Evolutionary conservation across 2,888 invertebrate species (phyloP), one percentile per base, ranked within the genome.

Genomic region (Ophion obscuratus): DNA sequence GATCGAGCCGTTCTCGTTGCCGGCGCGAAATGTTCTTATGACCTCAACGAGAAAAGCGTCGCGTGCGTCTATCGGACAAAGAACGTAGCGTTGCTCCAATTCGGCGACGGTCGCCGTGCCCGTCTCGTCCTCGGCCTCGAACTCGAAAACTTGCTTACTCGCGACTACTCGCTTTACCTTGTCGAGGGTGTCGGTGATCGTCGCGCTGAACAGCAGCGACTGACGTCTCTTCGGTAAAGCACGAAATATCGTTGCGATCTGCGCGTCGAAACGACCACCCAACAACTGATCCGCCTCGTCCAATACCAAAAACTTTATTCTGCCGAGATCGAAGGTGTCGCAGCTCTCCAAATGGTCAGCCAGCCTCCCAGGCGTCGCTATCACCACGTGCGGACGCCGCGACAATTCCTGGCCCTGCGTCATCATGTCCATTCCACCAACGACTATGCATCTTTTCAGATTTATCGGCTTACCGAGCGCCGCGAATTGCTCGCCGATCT

Each of bases 351-450:
- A 95, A 93, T 99, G 99, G 94, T 99, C 99, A 0, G 98, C 98
- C 61, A 99, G 94, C 24, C 99, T 95, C 1, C 99, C 99, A 0
- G 99, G 99, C 93, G 99, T 99, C 0, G 99, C 98, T 0, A 99
- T 97, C 1, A 99, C 97, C 89, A 99, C 96, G 93, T 99, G 99
- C 0, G 99, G 99, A 78, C 96, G 96, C 88, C 96, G 96, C 14
- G 97, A 95, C 27, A 99, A 94, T 90, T 98, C 97, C 90, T 96
- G 95, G 0, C 98, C 98, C 94, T 99, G 99, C 17, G 96, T 95
- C 83, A 99, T 96, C 96, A 98, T 98, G 93, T 98, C 98, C 90
- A 98, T 97, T 10, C 99, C 99, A 10, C 99, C 99, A n/a, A 99
- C 98, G 24, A 99, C 96, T 0, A 99, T 97, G 91, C 96, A 96